Evolutionary conservation across 2,888 invertebrate species (phyloP).

Genomic region (Acrobasis suavella): DNA sequence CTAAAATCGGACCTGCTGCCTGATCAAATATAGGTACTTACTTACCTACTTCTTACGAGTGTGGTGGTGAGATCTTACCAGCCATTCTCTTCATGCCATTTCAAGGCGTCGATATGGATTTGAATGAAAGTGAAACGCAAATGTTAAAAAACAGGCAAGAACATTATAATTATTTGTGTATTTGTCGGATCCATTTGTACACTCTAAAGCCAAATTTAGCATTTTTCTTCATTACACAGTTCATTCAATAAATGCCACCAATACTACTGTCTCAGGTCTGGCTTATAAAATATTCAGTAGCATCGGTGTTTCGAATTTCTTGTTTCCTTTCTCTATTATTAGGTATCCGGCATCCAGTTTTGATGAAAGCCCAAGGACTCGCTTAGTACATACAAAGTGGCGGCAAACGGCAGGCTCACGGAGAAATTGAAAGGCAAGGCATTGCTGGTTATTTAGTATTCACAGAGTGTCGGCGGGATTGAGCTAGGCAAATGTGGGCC

Average conservation of each 20-base stretch:
- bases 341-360: constrained; percentile 40
- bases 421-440: constrained; percentile 66
- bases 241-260: background rate
- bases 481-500: constrained; percentile 68
- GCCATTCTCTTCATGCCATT: too few species aligned
- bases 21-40: too few species aligned
- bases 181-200: too few species aligned
- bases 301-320: constrained; percentile 12
- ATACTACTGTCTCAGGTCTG: background rate
- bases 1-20: too few species aligned
- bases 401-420: constrained; percentile 46
- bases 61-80: too few species aligned
- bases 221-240: too few species aligned
- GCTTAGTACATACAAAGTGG: constrained; percentile 50
- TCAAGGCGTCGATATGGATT: too few species aligned
- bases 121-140: too few species aligned
- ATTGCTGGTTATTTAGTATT: constrained; percentile 64
- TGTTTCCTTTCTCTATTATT: constrained; percentile 26
- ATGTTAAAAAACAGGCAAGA: too few species aligned
- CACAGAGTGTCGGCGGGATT: constrained; percentile 66
- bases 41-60: too few species aligned
- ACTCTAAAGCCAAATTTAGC: too few species aligned
- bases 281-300: constrained; percentile 8
- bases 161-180: too few species aligned
- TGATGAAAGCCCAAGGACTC: constrained; percentile 43